A percentile compares a stretch with the other conserved stretches of the same genome.
Evolutionary conservation across 2,888 invertebrate genomes (phyloP).

Genomic region (Atrina japonica): DNA sequence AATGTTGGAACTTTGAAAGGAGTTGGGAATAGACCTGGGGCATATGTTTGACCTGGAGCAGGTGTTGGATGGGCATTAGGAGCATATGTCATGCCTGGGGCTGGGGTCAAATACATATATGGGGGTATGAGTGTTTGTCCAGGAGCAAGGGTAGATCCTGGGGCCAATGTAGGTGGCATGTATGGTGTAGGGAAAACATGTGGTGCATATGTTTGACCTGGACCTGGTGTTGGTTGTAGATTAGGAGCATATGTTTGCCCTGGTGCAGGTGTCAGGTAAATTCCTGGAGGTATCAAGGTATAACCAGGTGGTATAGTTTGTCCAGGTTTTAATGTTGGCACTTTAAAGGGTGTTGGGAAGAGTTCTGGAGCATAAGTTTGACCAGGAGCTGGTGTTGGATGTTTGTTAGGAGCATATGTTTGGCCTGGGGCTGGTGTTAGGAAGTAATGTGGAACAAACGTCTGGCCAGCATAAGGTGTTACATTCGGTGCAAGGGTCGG

Average conservation of each 20-base stretch:
- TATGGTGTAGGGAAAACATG: constrained; percentile 46
- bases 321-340: constrained; percentile 56
- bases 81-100: constrained; percentile 54
- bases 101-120: constrained; percentile 38
- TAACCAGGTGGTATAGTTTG: constrained; percentile 49
- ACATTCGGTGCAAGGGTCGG: constrained; percentile 55
- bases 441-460: constrained; percentile 49
- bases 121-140: constrained; percentile 37
- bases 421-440: constrained; percentile 52
- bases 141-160: constrained; percentile 55
- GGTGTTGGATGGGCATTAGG: constrained; percentile 53
- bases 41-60: constrained; percentile 57
- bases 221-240: constrained; percentile 50
- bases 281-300: constrained; percentile 42
- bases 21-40: constrained; percentile 55
- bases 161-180: constrained; percentile 51
- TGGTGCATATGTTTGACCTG: constrained; percentile 51
- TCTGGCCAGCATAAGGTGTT: constrained; percentile 53
- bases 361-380: constrained; percentile 49
- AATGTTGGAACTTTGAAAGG: constrained; percentile 53
- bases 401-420: constrained; percentile 54
- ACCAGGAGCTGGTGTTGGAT: constrained; percentile 55
- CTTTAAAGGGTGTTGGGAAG: constrained; percentile 56
- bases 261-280: constrained; percentile 50
- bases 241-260: constrained; percentile 53